phyloP scores from a whole-genome alignment of 92 coral and sea anemone genomes.

The Diadumene lineata region DNA sequence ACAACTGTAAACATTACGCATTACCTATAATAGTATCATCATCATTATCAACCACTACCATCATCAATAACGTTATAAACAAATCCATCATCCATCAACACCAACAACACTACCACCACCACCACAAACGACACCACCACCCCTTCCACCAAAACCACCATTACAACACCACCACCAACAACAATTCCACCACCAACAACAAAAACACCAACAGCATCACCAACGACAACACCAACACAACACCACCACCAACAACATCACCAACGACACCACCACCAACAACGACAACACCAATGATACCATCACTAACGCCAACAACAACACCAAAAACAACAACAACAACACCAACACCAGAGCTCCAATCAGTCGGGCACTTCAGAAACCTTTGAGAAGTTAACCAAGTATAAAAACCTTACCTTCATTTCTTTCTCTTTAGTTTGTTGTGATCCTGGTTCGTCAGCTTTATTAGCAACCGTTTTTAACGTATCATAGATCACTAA shows the following conservation, averaged over 20 bases:
- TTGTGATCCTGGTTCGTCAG: conserved; percentile 23
- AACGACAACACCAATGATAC: background rate
- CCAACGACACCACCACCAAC: background rate
- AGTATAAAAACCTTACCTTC: conserved; percentile 38
- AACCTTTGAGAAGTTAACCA: too few species aligned
- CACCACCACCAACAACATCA: background rate
- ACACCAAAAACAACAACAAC: background rate
- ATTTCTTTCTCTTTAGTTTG: conserved; percentile 32
- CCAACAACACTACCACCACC: background rate
- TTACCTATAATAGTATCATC: background rate
- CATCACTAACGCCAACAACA: background rate
- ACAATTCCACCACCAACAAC: background rate
- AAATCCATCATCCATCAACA: background rate
- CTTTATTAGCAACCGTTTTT: conserved; percentile 18
- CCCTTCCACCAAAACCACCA: background rate
- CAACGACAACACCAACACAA: background rate
- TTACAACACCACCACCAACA: background rate
- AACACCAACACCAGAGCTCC: background rate
- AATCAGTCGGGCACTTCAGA: too few species aligned
- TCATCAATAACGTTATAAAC: background rate
- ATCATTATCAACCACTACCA: background rate
- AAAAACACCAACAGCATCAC: background rate
- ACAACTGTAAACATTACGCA: background rate
- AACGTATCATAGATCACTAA: conserved; percentile 45
- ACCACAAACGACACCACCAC: background rate